Evolutionary conservation across 2,797 vertebrate species (phyloP).

Genomic region (Chiroxiphia lanceolata): DNA sequence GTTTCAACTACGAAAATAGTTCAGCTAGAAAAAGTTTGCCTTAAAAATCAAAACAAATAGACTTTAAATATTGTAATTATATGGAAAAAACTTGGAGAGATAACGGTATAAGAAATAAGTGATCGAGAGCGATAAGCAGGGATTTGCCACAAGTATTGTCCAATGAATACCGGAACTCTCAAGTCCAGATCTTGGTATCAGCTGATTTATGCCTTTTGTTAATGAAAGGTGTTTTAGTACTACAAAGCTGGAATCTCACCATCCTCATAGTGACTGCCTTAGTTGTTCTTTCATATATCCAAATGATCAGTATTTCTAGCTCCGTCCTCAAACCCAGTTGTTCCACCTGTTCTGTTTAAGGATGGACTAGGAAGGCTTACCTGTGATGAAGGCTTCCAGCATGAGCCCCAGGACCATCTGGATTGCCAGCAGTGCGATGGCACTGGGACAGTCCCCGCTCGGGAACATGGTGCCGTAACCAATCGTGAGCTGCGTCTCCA

Average conservation of each 20-base stretch:
- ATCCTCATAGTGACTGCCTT: not conserved
- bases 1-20: not conserved
- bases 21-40: not conserved
- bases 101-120: not conserved
- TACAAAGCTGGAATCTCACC: not conserved
- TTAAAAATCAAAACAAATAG: not conserved
- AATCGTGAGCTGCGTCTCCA: conserved; percentile 99
- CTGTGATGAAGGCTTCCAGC: conserved; percentile 98
- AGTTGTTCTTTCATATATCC: not conserved
- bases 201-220: not conserved
- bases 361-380: conserved; percentile 75
- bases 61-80: not conserved
- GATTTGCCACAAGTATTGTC: not conserved
- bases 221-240: not conserved
- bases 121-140: not conserved
- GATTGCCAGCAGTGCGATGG: conserved; percentile 91
- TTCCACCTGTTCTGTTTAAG: not conserved
- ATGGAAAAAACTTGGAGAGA: not conserved
- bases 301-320: not conserved
- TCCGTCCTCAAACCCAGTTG: not conserved
- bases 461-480: conserved; percentile 99
- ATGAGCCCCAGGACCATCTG: conserved; percentile 98
- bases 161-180: not conserved
- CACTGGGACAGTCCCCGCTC: conserved; percentile 93
- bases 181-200: not conserved